Conservation (phyloP, 1,140 invertebrate species). For the Stenopsyche tienmushanensis region DNA sequence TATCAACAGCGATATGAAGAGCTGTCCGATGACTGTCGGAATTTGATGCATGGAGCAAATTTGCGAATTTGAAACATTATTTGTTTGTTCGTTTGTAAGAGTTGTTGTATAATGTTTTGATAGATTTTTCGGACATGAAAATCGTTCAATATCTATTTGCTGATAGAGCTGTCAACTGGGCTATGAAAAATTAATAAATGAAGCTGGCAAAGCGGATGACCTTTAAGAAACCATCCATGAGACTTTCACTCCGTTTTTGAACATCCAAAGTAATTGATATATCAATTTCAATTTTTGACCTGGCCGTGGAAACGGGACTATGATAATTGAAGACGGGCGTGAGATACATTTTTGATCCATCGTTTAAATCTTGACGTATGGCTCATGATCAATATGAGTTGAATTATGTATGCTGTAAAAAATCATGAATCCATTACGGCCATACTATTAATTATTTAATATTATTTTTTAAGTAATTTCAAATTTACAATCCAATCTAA, state of each 20-base stretch:
- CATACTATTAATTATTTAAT: too few species aligned
- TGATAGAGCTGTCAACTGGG: constrained; percentile 19
- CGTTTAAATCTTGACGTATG: background rate
- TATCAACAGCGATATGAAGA: too few species aligned
- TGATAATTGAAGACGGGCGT: background rate
- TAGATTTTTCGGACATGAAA: too few species aligned
- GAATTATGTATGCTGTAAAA: background rate
- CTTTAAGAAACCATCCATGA: constrained; percentile 18
- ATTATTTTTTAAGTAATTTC: too few species aligned
- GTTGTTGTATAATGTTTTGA: background rate
- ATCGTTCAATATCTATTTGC: background rate
- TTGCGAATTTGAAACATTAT: too few species aligned
- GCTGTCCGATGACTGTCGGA: too few species aligned
- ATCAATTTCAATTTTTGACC: background rate
- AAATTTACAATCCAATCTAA: too few species aligned
- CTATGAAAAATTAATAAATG: constrained; percentile 26
- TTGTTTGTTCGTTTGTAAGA: too few species aligned
- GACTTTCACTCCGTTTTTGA: constrained; percentile 16
- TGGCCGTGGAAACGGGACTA: background rate
- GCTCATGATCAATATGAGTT: background rate
- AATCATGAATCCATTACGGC: too few species aligned
- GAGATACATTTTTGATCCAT: background rate
- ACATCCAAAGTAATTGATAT: background rate
- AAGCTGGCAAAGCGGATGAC: constrained; percentile 2
- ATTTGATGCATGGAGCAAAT: too few species aligned